Evolutionary conservation across 2,113 vertebrate genomes (phyloP).

Genomic region (Zosterops hypoxanthus): DNA sequence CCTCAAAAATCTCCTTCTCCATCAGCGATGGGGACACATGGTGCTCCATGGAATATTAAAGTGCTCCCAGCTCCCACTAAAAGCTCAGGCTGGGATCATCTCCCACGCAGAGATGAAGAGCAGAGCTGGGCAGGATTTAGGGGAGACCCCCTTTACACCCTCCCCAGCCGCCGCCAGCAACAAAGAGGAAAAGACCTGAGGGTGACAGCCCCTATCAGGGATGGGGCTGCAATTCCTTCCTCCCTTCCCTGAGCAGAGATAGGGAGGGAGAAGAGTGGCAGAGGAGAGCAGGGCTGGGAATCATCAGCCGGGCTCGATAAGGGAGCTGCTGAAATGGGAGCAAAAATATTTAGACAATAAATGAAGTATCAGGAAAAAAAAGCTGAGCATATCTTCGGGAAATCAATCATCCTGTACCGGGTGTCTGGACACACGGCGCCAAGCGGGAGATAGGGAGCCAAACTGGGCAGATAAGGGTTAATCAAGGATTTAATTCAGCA

Average conservation of each 20-base stretch:
- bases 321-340: constrained; percentile 76
- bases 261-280: constrained; percentile 34
- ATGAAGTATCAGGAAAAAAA: constrained; percentile 88
- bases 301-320: constrained; percentile 76
- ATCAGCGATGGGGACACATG: accelerated
- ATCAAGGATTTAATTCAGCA: constrained; percentile 81
- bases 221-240: constrained; percentile 62
- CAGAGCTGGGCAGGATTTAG: background rate
- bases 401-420: constrained; percentile 96
- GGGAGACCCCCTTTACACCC: background rate
- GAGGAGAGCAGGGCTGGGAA: constrained; percentile 69
- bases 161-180: background rate
- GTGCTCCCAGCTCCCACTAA: background rate
- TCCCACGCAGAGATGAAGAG: background rate
- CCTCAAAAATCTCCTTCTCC: background rate
- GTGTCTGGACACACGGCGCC: constrained; percentile 97
- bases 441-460: constrained; percentile 87
- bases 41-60: background rate
- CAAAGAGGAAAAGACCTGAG: background rate
- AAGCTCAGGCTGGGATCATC: background rate
- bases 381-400: constrained; percentile 88
- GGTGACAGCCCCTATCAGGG: constrained; percentile 42
- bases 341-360: constrained; percentile 96
- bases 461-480: constrained; percentile 86
- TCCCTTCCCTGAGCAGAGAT: constrained; percentile 48